These are phyloP conservation scores for Euphonia xanthogaster DNA, from an alignment of 2,797 vertebrate species.

Conservation along the genomic window DNA sequence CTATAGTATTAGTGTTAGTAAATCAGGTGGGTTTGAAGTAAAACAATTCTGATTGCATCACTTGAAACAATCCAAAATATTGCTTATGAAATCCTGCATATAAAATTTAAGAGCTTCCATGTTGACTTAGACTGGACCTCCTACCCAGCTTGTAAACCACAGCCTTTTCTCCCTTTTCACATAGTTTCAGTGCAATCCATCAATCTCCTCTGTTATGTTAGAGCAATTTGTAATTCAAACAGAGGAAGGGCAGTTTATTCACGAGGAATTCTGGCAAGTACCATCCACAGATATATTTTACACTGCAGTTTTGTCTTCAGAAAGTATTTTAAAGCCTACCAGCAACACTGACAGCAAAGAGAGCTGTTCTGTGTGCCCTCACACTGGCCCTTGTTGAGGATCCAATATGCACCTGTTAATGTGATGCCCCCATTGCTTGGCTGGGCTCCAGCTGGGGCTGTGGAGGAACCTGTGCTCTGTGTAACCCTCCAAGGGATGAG, in stretches of 20 bases:
- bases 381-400: rapidly evolving
- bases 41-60: neutral
- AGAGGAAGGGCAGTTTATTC: neutral
- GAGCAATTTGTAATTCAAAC: neutral
- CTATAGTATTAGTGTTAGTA: neutral
- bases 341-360: neutral
- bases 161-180: neutral
- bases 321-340: neutral
- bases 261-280: neutral
- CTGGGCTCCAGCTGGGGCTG: neutral
- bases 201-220: neutral
- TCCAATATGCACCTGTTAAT: neutral
- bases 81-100: neutral
- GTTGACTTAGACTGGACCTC: neutral
- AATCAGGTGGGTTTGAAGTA: neutral
- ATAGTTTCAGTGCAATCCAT: neutral
- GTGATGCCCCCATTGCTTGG: rapidly evolving
- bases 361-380: neutral
- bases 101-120: neutral
- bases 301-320: neutral
- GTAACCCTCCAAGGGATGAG: neutral
- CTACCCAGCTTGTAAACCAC: neutral
- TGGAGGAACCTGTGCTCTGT: rapidly evolving
- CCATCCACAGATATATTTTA: neutral
- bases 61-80: neutral